Evolutionary conservation across 2,113 vertebrate genomes (phyloP).

Genomic region (Micronisus gabar): DNA sequence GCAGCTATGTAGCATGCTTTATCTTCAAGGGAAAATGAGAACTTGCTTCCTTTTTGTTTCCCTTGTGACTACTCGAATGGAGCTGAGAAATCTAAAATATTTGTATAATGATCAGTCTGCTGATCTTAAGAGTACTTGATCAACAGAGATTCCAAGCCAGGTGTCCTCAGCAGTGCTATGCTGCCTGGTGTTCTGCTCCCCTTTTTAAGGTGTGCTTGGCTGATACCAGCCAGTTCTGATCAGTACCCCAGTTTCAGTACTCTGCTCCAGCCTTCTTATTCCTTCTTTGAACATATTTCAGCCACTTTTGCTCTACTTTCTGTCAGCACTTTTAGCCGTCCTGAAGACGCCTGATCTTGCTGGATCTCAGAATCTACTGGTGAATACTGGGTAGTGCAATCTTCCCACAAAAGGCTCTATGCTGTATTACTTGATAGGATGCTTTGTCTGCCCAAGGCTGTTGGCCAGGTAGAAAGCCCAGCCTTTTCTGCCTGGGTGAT

Average conservation of each 20-base stretch:
- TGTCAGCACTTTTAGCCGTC: neutral
- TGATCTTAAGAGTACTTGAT: neutral
- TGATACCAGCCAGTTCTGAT: neutral
- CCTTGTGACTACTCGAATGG: neutral
- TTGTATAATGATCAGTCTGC: neutral
- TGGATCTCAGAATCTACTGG: neutral
- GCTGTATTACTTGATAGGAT: rapidly evolving
- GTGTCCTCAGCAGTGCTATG: neutral
- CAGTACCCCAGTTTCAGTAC: rapidly evolving
- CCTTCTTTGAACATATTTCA: neutral
- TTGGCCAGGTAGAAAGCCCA: neutral
- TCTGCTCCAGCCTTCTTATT: neutral
- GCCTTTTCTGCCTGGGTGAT: neutral
- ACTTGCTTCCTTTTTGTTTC: neutral
- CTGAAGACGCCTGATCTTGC: neutral
- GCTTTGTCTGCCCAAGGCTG: neutral
- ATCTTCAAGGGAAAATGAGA: neutral
- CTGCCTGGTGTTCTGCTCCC: neutral
- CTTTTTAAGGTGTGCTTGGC: neutral
- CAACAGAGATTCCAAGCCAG: neutral
- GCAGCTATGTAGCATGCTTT: neutral
- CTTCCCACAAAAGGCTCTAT: rapidly evolving
- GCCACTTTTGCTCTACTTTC: neutral
- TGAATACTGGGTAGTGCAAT: neutral
- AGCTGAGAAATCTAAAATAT: neutral